Percentiles rank a stretch among this genome's conserved stretches.
Evolutionary conservation across 2,113 vertebrate genomes (phyloP).

Genomic region (Cheirogaleus medius): DNA sequence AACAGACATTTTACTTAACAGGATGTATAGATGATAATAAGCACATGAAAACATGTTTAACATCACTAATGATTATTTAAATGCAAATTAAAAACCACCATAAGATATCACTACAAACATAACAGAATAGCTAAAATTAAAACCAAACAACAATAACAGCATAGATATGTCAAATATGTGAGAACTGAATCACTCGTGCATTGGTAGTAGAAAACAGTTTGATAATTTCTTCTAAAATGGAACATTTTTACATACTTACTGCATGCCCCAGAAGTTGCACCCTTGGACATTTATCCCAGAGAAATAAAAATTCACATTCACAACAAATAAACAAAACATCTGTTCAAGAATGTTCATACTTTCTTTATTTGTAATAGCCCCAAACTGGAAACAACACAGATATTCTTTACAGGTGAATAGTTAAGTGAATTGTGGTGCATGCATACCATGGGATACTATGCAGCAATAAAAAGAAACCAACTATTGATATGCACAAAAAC

Average conservation of each 20-base stretch:
- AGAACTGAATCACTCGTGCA: neutral
- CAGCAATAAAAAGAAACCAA: neutral
- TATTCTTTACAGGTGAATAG: neutral
- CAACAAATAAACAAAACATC: neutral
- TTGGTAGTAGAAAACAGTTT: neutral
- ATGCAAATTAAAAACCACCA: neutral
- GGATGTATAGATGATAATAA: neutral
- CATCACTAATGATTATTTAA: neutral
- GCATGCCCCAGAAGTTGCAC: neutral
- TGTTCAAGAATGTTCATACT: neutral
- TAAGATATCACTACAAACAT: neutral
- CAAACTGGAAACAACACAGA: neutral
- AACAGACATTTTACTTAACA: neutral
- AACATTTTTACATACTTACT: neutral
- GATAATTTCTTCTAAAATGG: neutral
- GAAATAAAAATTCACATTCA: neutral
- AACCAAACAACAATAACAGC: neutral
- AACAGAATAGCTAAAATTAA: neutral
- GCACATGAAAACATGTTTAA: neutral
- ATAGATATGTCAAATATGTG: neutral
- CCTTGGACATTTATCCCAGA: neutral
- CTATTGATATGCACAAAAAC: neutral
- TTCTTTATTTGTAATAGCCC: neutral
- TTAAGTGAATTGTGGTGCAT: neutral
- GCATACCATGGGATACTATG: neutral